Percentiles rank a stretch among this genome's conserved stretches.
Conservation (phyloP, 2,888 invertebrate genomes). For the Nipponacmea schrenckii region DNA sequence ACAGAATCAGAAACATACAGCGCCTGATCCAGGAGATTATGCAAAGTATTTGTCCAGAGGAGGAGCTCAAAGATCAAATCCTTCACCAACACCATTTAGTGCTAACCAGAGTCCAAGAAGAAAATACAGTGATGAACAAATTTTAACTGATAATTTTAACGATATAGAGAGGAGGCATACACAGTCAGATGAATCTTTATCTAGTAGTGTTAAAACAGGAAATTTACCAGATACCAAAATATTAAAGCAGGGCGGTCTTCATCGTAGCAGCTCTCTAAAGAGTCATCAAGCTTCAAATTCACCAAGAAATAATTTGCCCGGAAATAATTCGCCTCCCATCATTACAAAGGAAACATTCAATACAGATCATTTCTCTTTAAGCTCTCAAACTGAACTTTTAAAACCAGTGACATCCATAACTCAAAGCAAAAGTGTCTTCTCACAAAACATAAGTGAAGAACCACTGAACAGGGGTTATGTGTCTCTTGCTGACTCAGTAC, state of each 20-base stretch:
- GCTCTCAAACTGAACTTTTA: not conserved
- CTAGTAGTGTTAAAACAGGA: not conserved
- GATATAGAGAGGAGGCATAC: not conserved
- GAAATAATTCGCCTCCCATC: not conserved
- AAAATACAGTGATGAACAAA: not conserved
- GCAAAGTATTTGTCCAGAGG: conserved; percentile 20
- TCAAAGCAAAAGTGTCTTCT: too few relatives aligned
- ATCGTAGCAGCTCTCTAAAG: not conserved
- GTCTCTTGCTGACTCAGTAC: conserved; percentile 13
- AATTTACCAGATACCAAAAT: conserved; percentile 4
- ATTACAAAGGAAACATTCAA: not conserved
- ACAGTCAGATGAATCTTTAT: not conserved
- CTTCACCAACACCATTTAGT: conserved; percentile 1
- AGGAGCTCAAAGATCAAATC: not conserved
- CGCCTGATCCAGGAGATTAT: conserved; percentile 33
- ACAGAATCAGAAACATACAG: conserved; percentile 30
- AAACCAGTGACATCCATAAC: not conserved
- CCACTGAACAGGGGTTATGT: conserved; percentile 16
- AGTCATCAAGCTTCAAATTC: not conserved
- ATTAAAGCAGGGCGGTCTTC: not conserved
- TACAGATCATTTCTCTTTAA: not conserved
- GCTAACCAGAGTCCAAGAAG: not conserved
- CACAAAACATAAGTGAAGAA: not conserved
- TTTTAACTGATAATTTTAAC: not conserved
- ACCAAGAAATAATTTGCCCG: not conserved